Base-by-base conservation (phyloP, 2,113 vertebrate genomes). In the Spermophilus dauricus region DNA sequence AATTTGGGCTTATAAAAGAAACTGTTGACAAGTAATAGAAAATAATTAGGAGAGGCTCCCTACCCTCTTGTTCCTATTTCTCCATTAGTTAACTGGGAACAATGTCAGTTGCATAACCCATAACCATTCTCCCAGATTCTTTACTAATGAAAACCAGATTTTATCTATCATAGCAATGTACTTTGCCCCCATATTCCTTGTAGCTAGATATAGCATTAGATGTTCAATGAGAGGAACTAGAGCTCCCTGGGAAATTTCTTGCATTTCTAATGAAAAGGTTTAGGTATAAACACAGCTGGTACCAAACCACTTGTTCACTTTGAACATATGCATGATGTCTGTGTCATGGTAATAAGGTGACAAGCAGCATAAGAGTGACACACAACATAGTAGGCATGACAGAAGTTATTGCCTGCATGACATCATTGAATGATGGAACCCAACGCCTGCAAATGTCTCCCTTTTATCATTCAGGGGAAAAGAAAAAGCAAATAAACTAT, bases 11-110 rank as follows among this genome's bases (percentile, higher is more conserved):
- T 48, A 3, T n/a, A 70, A 83, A 34, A 56, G 4, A 91, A 37
- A 92, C 28, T 86, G 16, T 78, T 96, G 61, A 92, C 10, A 73
- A 80, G 51, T 53, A 73, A 96, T 69, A 91, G 14, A 51, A 88
- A 72, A 65, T 45, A 81, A 78, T 76, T 45, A 86, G 63, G n/a
- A 48, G 48, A 89, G 30, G 61, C 61, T 4, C 1, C 48, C 42
- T 85, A 28, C 9, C 20, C 28, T 9, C 12, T 58, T 8, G 24
- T 85, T 95, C 63, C 86, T 75, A 78, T 65, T 51, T 90, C 39
- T 63, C 20, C n/a, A 13, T 56, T 72, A 93, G 7, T 91, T 24
- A 93, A 26, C 28, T 70, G 34, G 45, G 89, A 92, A 89, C 42
- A 61, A 17, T 34, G 22, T 78, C 63, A 72, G 30, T n/a, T 69